Base-by-base conservation (phyloP, 2,797 vertebrate genomes). In the Parauchenoglanis ngamensis region DNA sequence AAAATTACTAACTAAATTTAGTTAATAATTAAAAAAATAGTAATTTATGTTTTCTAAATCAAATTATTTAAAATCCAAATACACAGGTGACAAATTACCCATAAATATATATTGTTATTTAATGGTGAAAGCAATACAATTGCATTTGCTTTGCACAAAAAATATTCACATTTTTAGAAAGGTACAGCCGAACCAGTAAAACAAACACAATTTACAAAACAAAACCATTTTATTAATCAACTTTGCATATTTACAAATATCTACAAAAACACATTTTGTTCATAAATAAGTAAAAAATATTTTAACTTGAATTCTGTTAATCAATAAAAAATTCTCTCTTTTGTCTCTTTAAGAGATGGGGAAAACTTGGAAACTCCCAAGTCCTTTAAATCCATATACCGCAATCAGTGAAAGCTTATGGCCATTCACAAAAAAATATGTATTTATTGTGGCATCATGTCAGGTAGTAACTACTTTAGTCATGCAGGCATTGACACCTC, bases 161-260 rank as follows among this genome's bases (percentile, higher is more conserved):
- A 52, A 54, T 28, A 31, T 40, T 61, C n/a, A 10, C 10, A 52
- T 67, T 65, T 82, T 23, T 49, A 25, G 6, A 17, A 81, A n/a
- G 28, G 23, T 54, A 12, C 28, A 59, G 4, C 1, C 3, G 7
- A 86, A 35, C 17, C 7, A 83, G 79, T 88, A 65, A 84, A 85
- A 88, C 61, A 87, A 85, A 92, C 91, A 82, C 79, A 91, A 92
- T 13, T 86, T 90, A 94, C 87, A 93, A 95, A 94, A 95, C 94
- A 95, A 96, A 91, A 90, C 84, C 82, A 95, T 92, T 95, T 96
- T 96, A 95, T 94, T 96, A 93, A 94, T 94, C 91, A 93, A 92
- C 91, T 94, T 92, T 94, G 83, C 76, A 79, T 95, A 95, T 96
- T 94, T 96, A 96, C 95, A 96, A 93, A 95, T 96, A 96, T 94